Evolutionary conservation across 2,113 vertebrate species (phyloP), one percentile per base, ranked within the genome.

Genomic region (Eolophus roseicapilla): DNA sequence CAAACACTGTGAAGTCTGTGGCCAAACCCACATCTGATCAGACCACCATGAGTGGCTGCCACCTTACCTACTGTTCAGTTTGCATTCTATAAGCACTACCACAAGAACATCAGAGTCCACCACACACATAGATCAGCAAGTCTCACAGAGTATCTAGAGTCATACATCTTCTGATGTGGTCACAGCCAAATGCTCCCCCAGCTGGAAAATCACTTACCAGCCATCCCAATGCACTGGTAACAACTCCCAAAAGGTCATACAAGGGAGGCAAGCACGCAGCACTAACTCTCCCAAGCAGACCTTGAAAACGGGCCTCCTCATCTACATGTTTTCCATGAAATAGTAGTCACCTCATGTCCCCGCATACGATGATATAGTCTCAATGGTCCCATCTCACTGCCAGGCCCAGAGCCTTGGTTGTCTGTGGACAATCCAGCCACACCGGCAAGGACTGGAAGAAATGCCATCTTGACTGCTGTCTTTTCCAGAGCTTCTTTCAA

Each of bases 1-100:
- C 39, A 39, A 39, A 43, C 27, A 6, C 49, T 1, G 1, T 1
- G 17, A 57, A 11, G 7, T 9, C 37, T 57, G 52, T 18, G 18
- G 77, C 57, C 81, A 89, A 49, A 69, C 18, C 68, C 39, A 14
- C 0, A 21, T 5, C 73, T 33, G 53, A 16, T 5, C 55, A 28
- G 37, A 33, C 8, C 71, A 39, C n/a, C 21, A 23, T 0, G 3
- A 25, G 17, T 0, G 5, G 64, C 64, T 62, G 47, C 13, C 37
- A 24, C 62, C 70, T 24, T 16, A n/a, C 49, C 70, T 67, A 3
- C 44, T 3, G 18, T 3, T 65, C 41, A 25, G 47, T 8, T 14
- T 63, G 37, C 46, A 57, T 52, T 43, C 20, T 31, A 12, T 13
- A 7, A 57, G 62, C 33, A 49, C 7, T 31, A 12, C 25, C 59